These are phyloP conservation scores for Vanessa cardui DNA, from an alignment of 2,888 invertebrate species.

Conservation along the genomic window DNA sequence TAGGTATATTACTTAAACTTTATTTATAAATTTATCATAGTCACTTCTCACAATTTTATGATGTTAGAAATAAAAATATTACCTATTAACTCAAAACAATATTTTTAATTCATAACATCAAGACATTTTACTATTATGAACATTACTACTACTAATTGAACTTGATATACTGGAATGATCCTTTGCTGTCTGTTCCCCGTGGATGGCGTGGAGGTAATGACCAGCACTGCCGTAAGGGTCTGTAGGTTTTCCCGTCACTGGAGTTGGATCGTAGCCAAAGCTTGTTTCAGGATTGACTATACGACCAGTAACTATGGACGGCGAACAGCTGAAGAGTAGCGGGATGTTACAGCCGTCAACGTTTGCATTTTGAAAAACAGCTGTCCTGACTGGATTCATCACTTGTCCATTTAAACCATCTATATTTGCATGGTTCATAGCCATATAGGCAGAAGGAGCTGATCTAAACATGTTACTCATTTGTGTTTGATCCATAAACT, in stretches of 20 bases:
- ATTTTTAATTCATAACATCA: not conserved
- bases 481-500: conserved; percentile 54
- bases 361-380: conserved; percentile 66
- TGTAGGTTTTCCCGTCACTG: conserved; percentile 12
- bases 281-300: conserved; percentile 52
- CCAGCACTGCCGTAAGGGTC: conserved; percentile 56
- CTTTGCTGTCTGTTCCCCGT: conserved; percentile 20
- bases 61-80: no score
- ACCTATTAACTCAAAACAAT: no score
- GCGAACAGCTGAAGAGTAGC: conserved; percentile 69
- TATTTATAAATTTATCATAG: not conserved
- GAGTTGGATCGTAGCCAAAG: conserved; percentile 34
- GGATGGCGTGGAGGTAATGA: conserved; percentile 39
- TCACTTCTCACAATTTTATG: not conserved
- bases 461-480: conserved; percentile 48
- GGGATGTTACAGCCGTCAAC: conserved; percentile 65
- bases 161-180: conserved; percentile 6
- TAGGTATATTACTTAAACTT: no score
- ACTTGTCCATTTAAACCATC: conserved; percentile 35
- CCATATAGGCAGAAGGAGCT: conserved; percentile 18
- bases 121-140: conserved; percentile 5
- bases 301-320: conserved; percentile 62
- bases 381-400: conserved; percentile 44
- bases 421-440: conserved; percentile 16
- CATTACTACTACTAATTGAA: conserved; percentile 21